Conservation (phyloP, 2,797 vertebrate species). For the Tokudaia tokunoshimensis region DNA sequence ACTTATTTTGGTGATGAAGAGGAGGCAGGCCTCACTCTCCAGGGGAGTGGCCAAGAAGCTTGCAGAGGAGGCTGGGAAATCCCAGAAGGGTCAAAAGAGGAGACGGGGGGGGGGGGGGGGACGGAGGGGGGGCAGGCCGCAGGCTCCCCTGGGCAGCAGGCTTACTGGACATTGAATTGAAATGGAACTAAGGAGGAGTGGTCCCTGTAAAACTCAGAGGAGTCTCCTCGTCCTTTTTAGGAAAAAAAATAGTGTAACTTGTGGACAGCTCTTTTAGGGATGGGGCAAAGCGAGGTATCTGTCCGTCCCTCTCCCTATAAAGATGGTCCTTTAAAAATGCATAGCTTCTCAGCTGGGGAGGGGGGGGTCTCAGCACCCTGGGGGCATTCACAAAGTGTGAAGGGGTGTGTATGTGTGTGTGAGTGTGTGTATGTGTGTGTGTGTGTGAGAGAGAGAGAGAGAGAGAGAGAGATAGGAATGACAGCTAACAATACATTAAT, state of each 20-base stretch:
- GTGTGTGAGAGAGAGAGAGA: too few relatives aligned
- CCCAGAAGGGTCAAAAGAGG: neutral
- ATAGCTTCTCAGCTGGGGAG: neutral
- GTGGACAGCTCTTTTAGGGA: slow-evolving; percentile 1
- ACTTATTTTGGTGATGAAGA: slow-evolving; percentile 9
- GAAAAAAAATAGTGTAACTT: slow-evolving; percentile 22
- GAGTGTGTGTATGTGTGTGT: neutral
- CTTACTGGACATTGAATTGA: slow-evolving; percentile 21
- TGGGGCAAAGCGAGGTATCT: neutral
- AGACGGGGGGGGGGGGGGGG: neutral
- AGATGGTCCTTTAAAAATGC: neutral
- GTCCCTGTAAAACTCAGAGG: slow-evolving; percentile 23
- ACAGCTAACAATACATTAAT: neutral
- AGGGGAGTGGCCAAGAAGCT: neutral
- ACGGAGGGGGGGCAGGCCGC: neutral
- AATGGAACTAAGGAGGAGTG: neutral
- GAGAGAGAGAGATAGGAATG: neutral
- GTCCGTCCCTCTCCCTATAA: neutral
- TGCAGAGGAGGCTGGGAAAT: slow-evolving; percentile 25
- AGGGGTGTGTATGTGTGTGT: neutral
- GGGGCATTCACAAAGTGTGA: neutral
- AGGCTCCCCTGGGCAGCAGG: neutral
- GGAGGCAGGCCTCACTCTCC: neutral
- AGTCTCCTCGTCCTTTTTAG: slow-evolving; percentile 21
- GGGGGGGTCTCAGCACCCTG: too few relatives aligned